Evolutionary conservation across 2,113 vertebrate genomes (phyloP).

Genomic region (Scolopax mira): DNA sequence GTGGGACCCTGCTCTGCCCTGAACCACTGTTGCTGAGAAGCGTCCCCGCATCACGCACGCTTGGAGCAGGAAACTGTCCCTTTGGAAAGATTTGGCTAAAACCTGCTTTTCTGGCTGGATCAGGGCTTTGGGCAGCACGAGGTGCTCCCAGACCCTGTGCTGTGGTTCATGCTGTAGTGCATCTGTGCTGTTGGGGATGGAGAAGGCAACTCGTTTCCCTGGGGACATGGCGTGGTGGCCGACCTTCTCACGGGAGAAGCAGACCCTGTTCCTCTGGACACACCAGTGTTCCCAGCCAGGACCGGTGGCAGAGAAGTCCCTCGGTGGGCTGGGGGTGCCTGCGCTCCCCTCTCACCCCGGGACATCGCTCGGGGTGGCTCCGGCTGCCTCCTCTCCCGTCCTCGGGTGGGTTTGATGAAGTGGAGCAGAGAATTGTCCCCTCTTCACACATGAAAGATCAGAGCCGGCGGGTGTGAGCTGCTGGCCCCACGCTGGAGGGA

Average conservation of each 20-base stretch:
- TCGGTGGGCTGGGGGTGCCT: background rate
- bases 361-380: background rate
- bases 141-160: background rate
- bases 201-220: background rate
- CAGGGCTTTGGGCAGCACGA: background rate
- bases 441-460: conserved; percentile 51
- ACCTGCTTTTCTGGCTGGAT: background rate
- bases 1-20: rapidly evolving
- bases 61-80: background rate
- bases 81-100: background rate
- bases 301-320: no score
- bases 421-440: conserved; percentile 55
- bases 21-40: background rate
- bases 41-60: rapidly evolving
- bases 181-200: background rate
- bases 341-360: background rate
- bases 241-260: no score
- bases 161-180: rapidly evolving
- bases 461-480: background rate
- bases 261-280: no score
- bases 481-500: background rate
- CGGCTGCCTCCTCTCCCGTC: background rate
- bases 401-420: background rate
- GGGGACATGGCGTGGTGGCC: background rate
- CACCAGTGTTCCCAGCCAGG: no score